Base-by-base conservation (phyloP, 2,888 invertebrate genomes). In the Diaphora mendica region DNA sequence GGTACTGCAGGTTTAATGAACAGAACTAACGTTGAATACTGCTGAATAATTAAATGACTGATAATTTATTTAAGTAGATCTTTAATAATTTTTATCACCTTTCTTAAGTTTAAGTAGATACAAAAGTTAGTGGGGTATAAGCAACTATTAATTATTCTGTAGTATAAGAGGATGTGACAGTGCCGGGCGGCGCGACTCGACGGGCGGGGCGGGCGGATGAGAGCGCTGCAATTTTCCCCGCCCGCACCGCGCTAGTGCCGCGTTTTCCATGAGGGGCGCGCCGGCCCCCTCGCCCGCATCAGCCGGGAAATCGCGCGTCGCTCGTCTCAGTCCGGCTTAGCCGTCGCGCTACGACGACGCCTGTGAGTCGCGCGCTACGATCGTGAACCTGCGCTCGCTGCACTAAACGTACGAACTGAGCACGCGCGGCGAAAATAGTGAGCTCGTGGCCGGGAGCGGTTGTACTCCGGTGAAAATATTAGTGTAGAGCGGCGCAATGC, bases 221-320 rank as follows among this genome's bases (percentile, higher is more conserved):
- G 86, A 85, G 87, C 89, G 87, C 78, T 91, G 92, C 92, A 92
- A 84, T 93, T 94, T 94, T 94, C 94, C 94, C 93, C 93, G 93
- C 92, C 94, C 94, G 92, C 89, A 84, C 90, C 90, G 89, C 87
- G 87, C 89, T 85, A 85, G 88, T 89, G 88, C 84, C 89, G 92
- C 92, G 92, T 94, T 95, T 95, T 95, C 94, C 95, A 92, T 92
- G 92, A 91, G 93, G 92, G 93, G 92, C 93, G 92, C 92, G 91
- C 90, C 91, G 90, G 91, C 91, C 92, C 93, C 94, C 94, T 91
- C 92, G 88, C 91, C 91, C 91, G 90, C 88, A 88, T 87, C 88
- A 91, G 92, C 92, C 92, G 95, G 95, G 95, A 95, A 95, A 93
- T 94, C 91, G 91, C 91, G 91, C 92, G 90, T 88, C 90, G 87